phyloP scores from a whole-genome alignment of 1,140 invertebrate genomes.

The Lepidotrigona ventralis region DNA sequence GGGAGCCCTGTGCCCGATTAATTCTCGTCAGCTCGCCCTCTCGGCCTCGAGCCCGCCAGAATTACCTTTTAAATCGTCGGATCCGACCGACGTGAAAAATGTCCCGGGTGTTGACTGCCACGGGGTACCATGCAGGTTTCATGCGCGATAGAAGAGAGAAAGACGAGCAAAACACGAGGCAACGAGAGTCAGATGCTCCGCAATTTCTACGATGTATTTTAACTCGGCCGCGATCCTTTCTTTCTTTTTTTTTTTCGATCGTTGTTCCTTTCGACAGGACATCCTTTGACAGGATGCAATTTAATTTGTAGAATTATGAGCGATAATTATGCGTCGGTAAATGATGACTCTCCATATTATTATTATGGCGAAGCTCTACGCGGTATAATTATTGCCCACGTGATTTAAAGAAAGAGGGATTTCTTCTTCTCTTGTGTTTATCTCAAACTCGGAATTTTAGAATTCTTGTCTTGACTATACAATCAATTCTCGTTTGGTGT shows the following conservation, averaged over 20 bases:
- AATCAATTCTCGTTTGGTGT: too few relatives aligned
- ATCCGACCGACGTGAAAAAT: constrained; percentile 20
- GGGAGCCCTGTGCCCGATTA: constrained; percentile 3
- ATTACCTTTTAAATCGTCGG: constrained; percentile 32
- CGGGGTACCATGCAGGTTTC: background rate
- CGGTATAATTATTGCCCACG: too few relatives aligned
- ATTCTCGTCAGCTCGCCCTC: constrained; percentile 23
- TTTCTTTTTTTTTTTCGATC: background rate
- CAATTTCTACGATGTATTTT: constrained; percentile 46
- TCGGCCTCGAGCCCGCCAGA: background rate
- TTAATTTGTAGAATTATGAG: background rate
- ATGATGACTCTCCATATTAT: too few relatives aligned
- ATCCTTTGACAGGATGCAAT: background rate
- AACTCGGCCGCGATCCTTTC: too few relatives aligned
- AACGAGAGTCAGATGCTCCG: constrained; percentile 3
- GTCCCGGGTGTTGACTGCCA: background rate
- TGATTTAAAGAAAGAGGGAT: too few relatives aligned
- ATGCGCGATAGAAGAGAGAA: background rate
- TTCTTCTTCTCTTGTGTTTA: too few relatives aligned
- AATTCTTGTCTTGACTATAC: too few relatives aligned
- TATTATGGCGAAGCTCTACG: too few relatives aligned
- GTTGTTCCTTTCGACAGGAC: background rate
- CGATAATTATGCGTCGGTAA: too few relatives aligned
- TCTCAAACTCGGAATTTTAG: too few relatives aligned
- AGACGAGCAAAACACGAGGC: too few relatives aligned